Conservation (phyloP, 2,888 invertebrate species). For the Pemphredon lugubris region DNA sequence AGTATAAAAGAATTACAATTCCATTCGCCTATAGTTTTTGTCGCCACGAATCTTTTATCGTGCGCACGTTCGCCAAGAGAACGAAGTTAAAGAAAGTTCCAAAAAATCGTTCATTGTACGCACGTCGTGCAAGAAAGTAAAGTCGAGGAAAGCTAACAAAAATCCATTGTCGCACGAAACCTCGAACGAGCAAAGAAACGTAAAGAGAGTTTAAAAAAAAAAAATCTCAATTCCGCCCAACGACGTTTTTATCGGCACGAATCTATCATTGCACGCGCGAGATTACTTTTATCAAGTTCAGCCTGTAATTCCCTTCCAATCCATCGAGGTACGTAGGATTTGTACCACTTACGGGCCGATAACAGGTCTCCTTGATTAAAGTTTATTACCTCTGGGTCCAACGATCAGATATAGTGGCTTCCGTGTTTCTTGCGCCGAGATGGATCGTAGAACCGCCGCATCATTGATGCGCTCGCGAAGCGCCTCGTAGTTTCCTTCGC, state of each 20-base stretch:
- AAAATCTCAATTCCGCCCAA: no score
- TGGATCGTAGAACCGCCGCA: slow-evolving; percentile 14
- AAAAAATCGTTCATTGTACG: no score
- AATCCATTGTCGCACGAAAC: no score
- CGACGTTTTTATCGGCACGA: slow-evolving; percentile 17
- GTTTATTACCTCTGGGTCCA: slow-evolving; percentile 43
- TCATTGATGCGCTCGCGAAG: slow-evolving; percentile 9
- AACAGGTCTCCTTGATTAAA: slow-evolving; percentile 51
- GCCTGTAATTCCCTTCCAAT: slow-evolving; percentile 37
- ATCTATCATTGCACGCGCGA: slow-evolving; percentile 3
- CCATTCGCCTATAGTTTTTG: no score
- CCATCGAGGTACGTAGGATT: slow-evolving; percentile 34
- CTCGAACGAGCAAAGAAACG: no score
- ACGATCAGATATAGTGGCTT: slow-evolving; percentile 51
- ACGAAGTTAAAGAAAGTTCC: no score
- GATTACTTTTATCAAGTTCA: slow-evolving; percentile 38
- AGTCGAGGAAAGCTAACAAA: no score
- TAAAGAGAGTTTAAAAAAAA: no score
- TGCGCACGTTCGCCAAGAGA: no score
- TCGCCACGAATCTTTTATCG: no score
- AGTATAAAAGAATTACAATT: no score
- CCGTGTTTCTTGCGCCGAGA: slow-evolving; percentile 49
- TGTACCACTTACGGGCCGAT: slow-evolving; percentile 42
- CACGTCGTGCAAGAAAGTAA: no score
- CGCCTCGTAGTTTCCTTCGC: slow-evolving; percentile 4